Evolutionary conservation across 2,888 invertebrate genomes (phyloP), one percentile per base, ranked within the genome.

Genomic region (Heliconius aoede): DNA sequence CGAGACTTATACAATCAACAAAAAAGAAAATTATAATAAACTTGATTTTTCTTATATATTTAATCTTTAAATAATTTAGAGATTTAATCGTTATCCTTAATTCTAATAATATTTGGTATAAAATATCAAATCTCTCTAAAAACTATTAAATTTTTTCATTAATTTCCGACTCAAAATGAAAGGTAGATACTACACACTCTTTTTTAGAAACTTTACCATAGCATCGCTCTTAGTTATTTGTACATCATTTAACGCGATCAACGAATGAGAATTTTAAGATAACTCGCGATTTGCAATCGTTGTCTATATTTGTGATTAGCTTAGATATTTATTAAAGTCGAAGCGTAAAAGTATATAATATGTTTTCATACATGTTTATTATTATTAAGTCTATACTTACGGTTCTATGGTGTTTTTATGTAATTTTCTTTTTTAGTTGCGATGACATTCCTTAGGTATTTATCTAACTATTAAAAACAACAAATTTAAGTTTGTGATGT

Each of bases 1-100:
- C 81, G 83, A 86, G 86, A 86, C 86, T 87, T 87, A 87, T 87
- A 90, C 89, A 89, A 91, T 91, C 90, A 89, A 90, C 90, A 89
- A 89, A 90, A 88, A 88, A 84, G 87, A 87, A 89, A 88, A 89
- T 80, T 79, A 78, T 80, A 73, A 79, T 79, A 80, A 81, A 80
- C 77, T 73, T 77, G 76, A 79, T 79, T 79, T 79, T 76, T 75
- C 62, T 68, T 72, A 58, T n/a, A n/a, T n/a, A n/a, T n/a, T n/a
- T n/a, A n/a, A n/a, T n/a, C n/a, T n/a, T n/a, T n/a, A n/a, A n/a
- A n/a, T n/a, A n/a, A n/a, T 58, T 73, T 73, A 64, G 68, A 32
- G 65, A 76, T 76, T 73, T 75, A 75, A 75, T 73, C 73, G 46
- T 68, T 61, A 30, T 55, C 15, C 58, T 72, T 72, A 62, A 74